A percentile compares a stretch with the other conserved stretches of the same genome.
These are phyloP conservation scores for Prolemur simus DNA, from an alignment of 2,113 vertebrate species.

Conservation along the genomic window DNA sequence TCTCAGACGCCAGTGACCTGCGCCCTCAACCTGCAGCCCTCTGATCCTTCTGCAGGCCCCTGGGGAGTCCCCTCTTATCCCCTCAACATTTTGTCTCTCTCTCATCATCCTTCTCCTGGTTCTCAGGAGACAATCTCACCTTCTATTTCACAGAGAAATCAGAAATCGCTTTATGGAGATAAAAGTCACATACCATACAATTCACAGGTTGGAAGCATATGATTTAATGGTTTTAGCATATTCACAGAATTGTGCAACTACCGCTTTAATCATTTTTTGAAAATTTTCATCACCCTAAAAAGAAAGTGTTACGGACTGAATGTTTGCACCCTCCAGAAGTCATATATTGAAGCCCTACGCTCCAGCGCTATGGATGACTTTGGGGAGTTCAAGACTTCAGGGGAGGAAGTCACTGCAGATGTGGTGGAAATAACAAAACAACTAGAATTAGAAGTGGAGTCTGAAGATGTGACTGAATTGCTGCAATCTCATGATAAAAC, in stretches of 20 bases:
- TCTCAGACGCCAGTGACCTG: background rate
- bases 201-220: too few species aligned
- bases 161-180: background rate
- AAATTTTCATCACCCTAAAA: background rate
- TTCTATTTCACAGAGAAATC: background rate
- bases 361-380: background rate
- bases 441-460: too few species aligned
- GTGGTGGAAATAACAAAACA: too few species aligned
- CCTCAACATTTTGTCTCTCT: background rate
- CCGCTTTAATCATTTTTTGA: background rate
- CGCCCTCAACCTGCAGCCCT: background rate
- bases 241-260: too few species aligned
- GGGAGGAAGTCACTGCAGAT: too few species aligned
- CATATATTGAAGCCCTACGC: background rate
- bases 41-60: too few species aligned
- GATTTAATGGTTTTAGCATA: background rate
- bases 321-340: background rate
- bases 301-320: background rate
- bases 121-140: background rate
- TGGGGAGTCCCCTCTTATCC: too few species aligned
- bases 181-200: background rate
- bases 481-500: too few species aligned
- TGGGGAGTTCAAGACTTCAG: too few species aligned
- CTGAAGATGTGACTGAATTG: too few species aligned
- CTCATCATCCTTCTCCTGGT: rapidly evolving